Base-by-base conservation (phyloP, 2,888 invertebrate genomes). In the Drosophila prostipennis region DNA sequence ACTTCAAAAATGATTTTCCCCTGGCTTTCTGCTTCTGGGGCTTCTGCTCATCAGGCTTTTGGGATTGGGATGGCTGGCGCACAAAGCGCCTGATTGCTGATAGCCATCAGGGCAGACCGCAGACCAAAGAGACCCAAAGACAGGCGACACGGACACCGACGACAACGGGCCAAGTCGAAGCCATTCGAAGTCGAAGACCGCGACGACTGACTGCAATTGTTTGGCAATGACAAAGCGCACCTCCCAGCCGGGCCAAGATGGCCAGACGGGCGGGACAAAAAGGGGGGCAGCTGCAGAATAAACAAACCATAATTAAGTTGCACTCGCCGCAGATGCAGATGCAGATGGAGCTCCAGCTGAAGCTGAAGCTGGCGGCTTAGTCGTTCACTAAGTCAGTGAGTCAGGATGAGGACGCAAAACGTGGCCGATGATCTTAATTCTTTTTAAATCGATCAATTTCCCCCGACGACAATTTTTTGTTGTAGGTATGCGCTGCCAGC, bases 401-500 rank as follows among this genome's bases (percentile, higher is more conserved):
- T 85, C 88, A 84, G 77, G 74, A 60, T 72, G 67, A 53, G 55
- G 74, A 61, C 74, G 65, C 64, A 54, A 54, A 69, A 52, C 71
- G 59, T 72, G 67, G 74, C 72, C 81, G 89, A 88, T 88, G 89
- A 88, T 88, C 89, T 89, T 89, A 88, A 88, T 88, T 88, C 87
- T 89, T 80, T 89, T 89, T 88, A 88, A 88, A 88, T 88, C 87
- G 87, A 88, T 89, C 89, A 89, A 89, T 88, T 89, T 89, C 81
- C 81, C 70, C 84, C 88, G 87, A 88, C 89, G 87, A 88, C 87
- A 88, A 88, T 88, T 89, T 89, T 88, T 60, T 68, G 34, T 29
- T 29, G 7, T 46, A 51, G 53, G 51, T 43, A 63, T 81, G 78
- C 32, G 78, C 32, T 73, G 74, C 76, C 73, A 72, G 78, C 74